phyloP scores from a whole-genome alignment of 2,888 invertebrate species.

The Eulithis testata region DNA sequence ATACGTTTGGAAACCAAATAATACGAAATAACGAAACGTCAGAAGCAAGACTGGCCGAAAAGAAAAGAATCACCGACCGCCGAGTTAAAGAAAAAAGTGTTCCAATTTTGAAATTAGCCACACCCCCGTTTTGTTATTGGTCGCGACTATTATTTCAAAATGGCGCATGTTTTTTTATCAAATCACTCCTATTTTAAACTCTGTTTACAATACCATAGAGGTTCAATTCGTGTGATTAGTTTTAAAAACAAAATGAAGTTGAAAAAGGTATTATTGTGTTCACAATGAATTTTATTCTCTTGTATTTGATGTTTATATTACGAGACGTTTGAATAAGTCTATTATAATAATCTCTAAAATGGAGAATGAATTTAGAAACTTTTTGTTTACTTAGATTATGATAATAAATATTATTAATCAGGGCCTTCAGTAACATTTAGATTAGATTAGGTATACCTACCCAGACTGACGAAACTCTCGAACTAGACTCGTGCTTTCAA shows the following conservation, averaged over 20 bases:
- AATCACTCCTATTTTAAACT: constrained; percentile 18
- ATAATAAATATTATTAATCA: no score
- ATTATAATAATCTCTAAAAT: constrained; percentile 19
- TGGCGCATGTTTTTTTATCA: constrained; percentile 39
- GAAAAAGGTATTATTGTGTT: constrained; percentile 39
- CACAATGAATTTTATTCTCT: constrained; percentile 58
- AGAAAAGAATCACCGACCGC: constrained; percentile 56
- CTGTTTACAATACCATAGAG: constrained; percentile 3
- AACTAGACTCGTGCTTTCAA: no score
- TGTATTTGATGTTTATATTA: constrained; percentile 52
- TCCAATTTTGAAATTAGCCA: constrained; percentile 78
- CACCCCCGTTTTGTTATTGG: constrained; percentile 79
- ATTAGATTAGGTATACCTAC: no score
- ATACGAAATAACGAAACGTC: constrained; percentile 38
- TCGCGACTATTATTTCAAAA: constrained; percentile 48
- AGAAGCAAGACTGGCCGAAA: constrained; percentile 57
- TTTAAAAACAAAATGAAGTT: constrained; percentile 7
- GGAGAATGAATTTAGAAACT: constrained; percentile 3
- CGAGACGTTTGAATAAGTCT: constrained; percentile 41
- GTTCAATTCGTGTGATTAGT: constrained; percentile 16
- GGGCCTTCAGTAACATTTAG: no score
- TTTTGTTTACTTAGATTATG: constrained; percentile 1
- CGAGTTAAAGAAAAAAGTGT: constrained; percentile 69
- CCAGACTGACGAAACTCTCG: no score
- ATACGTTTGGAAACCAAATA: constrained; percentile 28